Base-by-base conservation (phyloP, 2,113 vertebrate species). In the Coptodon rendalli region DNA sequence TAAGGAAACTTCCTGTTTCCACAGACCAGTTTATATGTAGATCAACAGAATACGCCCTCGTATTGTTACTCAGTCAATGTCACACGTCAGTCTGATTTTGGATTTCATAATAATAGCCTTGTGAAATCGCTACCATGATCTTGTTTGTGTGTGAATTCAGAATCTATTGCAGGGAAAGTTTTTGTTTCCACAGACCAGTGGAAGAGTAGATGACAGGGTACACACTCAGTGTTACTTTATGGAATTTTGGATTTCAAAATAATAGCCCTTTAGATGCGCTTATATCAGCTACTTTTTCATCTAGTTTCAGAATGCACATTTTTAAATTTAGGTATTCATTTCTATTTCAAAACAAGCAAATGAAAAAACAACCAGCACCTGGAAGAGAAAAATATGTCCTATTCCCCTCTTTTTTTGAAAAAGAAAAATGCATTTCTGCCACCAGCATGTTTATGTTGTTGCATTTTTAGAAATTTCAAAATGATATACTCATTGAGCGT, bases 301-400 rank as follows among this genome's bases (percentile, higher is more conserved):
- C 57, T 31, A 61, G 8, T 61, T 17, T 61, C 27, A 61, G 1
- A 61, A 10, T 61, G 57, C 14, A 31, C 57, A 17, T 61, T 61
- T 61, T 61, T 6, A 2, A 61, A 31, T 61, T 6, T 61, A 4
- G 57, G 57, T 31, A 0, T 0, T 59, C 1, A 61, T 61, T 17
- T 61, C 27, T 61, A 61, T 61, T 31, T 10, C 27, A 61, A 61
- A 61, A 31, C 27, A 61, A 61, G 31, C 57, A 10, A 61, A 61
- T 61, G 27, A 31, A 61, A 61, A 61, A 31, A 6, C 57, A 61
- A 31, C 27, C 57, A 61, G 13, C 0, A 0, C 0, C 7, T 2
- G 0, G 57, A 61, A 61, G 57, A 61, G 57, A 61, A 61, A 61
- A 31, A 9, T 17, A 31, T 61, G 57, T 1, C 57, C 16, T 4